Conservation (phyloP, 2,113 vertebrate species). For the Tragelaphus strepsiceros region DNA sequence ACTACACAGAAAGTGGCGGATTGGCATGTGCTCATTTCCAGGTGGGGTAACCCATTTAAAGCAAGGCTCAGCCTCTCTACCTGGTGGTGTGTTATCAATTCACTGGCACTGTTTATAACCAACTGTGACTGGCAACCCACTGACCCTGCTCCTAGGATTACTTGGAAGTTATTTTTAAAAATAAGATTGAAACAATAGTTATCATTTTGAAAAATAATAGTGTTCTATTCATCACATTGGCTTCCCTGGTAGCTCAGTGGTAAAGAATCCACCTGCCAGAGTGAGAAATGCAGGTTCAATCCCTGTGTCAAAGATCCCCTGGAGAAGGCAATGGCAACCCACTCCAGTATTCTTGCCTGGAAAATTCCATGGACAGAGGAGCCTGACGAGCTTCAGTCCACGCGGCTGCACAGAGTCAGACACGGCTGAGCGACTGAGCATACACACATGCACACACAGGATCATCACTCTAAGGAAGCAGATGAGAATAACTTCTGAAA, state of each 20-base stretch:
- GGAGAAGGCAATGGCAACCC: neutral
- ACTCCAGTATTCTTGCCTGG: neutral
- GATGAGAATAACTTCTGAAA: neutral
- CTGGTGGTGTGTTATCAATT: neutral
- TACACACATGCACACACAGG: neutral
- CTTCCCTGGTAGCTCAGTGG: neutral
- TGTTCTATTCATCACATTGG: neutral
- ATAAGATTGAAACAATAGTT: neutral
- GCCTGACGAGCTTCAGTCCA: neutral
- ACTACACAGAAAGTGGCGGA: neutral
- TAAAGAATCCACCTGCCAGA: neutral
- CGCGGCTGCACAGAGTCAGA: neutral
- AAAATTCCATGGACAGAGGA: neutral
- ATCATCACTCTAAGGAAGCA: neutral
- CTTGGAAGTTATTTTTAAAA: slow-evolving; percentile 26
- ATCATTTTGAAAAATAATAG: neutral
- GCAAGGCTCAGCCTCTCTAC: neutral
- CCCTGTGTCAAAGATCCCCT: neutral
- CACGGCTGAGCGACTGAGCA: neutral
- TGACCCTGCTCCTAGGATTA: neutral
- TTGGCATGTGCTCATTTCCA: neutral
- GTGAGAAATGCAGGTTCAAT: neutral
- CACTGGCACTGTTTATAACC: neutral
- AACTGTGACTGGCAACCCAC: neutral
- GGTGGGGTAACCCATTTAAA: neutral